phyloP scores from a whole-genome alignment of 2,113 vertebrate species.

The Noturus placidus region DNA sequence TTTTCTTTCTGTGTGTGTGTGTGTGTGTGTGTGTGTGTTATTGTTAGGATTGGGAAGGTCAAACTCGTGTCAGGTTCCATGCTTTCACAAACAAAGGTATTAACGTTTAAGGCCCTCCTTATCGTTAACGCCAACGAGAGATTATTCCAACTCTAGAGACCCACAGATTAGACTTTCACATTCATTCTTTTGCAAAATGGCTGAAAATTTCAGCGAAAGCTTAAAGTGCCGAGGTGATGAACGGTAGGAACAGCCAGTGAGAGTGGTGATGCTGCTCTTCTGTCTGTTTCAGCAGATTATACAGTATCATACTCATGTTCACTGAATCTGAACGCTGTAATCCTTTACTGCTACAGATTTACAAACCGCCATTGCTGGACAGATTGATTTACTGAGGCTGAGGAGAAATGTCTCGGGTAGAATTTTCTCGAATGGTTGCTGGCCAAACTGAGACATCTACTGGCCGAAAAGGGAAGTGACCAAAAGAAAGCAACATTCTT shows the following conservation, averaged over 20 bases:
- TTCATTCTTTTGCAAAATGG: not conserved
- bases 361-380: constrained; percentile 60
- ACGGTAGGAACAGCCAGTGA: not conserved
- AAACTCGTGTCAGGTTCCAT: not conserved
- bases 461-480: not conserved
- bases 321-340: constrained; percentile 56
- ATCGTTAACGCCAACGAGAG: not conserved
- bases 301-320: constrained; percentile 47
- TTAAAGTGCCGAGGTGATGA: not conserved
- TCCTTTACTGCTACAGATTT: constrained; percentile 53
- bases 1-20: not conserved
- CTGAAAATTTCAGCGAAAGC: not conserved
- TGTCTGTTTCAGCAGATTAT: constrained; percentile 49
- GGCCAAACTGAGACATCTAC: constrained; percentile 59
- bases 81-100: not conserved
- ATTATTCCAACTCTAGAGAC: not conserved
- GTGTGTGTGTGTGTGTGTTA: not conserved
- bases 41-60: not conserved
- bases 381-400: constrained; percentile 59
- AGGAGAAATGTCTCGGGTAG: constrained; percentile 1
- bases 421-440: not conserved
- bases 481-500: not conserved
- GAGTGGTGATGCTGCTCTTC: not conserved
- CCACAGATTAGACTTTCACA: not conserved
- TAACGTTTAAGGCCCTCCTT: not conserved